Evolutionary conservation across 2,113 vertebrate genomes (phyloP).

Genomic region (Rhodinocichla rosea): DNA sequence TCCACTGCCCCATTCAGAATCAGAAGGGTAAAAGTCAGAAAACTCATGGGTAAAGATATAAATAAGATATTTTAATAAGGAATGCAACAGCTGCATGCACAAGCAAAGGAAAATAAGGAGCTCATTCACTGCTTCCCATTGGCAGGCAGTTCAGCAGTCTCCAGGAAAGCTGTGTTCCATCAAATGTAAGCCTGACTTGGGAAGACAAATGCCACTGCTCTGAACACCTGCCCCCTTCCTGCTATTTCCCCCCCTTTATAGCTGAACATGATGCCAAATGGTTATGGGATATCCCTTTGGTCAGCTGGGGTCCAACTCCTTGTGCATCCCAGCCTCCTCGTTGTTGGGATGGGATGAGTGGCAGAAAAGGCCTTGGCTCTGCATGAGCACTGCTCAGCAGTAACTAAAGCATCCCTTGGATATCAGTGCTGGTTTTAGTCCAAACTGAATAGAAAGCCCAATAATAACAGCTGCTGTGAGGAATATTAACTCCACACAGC

Average conservation of each 20-base stretch:
- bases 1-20: not conserved
- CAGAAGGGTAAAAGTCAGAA: not conserved
- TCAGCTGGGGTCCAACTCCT: not conserved
- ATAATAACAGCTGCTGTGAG: not conserved
- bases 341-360: not conserved
- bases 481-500: not conserved
- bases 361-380: not conserved
- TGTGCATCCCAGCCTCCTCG: accelerated
- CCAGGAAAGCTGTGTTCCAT: not conserved
- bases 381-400: not conserved
- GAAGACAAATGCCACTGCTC: not conserved
- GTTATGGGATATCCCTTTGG: not conserved
- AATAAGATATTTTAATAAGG: not conserved
- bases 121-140: not conserved
- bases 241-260: not conserved
- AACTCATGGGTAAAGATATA: not conserved
- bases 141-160: not conserved
- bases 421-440: not conserved
- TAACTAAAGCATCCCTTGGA: not conserved
- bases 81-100: not conserved
- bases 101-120: not conserved
- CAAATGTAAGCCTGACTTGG: not conserved
- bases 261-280: not conserved
- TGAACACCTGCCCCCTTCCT: not conserved
- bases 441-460: not conserved